A percentile compares a stretch with the other conserved stretches of the same genome.
phyloP scores from a whole-genome alignment of 2,113 vertebrate genomes.

The Megaceryle torquata region DNA sequence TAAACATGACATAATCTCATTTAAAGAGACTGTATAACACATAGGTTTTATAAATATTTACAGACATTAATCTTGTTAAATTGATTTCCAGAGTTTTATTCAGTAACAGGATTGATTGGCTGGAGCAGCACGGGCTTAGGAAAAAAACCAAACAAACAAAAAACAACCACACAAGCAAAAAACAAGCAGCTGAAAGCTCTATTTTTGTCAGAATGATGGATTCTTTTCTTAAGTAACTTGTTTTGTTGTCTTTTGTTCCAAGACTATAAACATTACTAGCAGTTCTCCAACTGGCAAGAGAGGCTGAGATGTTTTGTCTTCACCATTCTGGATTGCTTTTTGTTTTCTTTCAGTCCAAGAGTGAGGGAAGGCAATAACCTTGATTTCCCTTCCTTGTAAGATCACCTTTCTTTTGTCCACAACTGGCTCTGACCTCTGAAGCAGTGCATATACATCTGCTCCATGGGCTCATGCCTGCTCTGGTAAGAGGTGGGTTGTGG shows the following conservation, averaged over 20 bases:
- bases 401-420: neutral
- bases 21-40: conserved; percentile 42
- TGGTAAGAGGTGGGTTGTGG: neutral
- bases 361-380: neutral
- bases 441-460: neutral
- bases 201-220: conserved; percentile 60
- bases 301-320: neutral
- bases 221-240: conserved; percentile 59
- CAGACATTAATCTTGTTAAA: conserved; percentile 71
- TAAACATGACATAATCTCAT: conserved; percentile 68
- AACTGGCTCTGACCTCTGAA: neutral
- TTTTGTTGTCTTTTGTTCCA: conserved; percentile 50
- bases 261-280: conserved; percentile 46
- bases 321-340: neutral
- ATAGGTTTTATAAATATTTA: conserved; percentile 70
- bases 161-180: neutral
- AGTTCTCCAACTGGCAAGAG: conserved; percentile 33
- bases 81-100: conserved; percentile 67
- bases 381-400: neutral
- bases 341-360: neutral
- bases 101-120: conserved; percentile 61
- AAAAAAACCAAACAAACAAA: neutral
- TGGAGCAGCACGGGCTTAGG: conserved; percentile 32
- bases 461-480: rapidly evolving
- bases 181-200: conserved; percentile 37